These are phyloP conservation scores for Muscicapa striata DNA, from an alignment of 2,797 vertebrate species.

Conservation along the genomic window DNA sequence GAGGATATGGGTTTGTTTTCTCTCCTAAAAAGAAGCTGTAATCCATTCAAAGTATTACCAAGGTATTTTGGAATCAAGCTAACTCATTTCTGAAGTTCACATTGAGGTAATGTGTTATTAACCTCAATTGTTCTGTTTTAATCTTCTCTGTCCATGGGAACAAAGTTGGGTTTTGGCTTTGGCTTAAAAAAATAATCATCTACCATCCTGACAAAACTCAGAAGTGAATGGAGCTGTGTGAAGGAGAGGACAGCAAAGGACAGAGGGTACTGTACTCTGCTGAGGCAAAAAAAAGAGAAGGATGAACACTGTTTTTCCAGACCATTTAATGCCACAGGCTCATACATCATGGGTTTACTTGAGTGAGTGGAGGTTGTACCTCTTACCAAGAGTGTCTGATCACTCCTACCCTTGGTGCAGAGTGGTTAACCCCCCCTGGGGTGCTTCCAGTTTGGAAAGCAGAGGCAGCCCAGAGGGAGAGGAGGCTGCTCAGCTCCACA, in stretches of 20 bases:
- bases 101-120: slow-evolving; percentile 24
- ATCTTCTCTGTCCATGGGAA: slow-evolving; percentile 14
- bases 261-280: not conserved
- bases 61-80: slow-evolving; percentile 26
- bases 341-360: not conserved
- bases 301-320: not conserved
- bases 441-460: not conserved
- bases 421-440: fast-evolving
- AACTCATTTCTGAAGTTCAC: slow-evolving; percentile 36
- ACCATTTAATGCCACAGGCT: not conserved
- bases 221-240: not conserved
- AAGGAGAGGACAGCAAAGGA: slow-evolving; percentile 6
- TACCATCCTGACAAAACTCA: not conserved
- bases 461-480: not conserved
- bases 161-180: not conserved
- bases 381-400: not conserved
- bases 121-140: slow-evolving; percentile 27
- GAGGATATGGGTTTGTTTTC: slow-evolving; percentile 34
- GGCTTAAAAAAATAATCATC: slow-evolving; percentile 14
- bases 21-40: slow-evolving; percentile 8
- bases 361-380: not conserved
- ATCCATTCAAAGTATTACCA: slow-evolving; percentile 29
- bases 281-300: not conserved
- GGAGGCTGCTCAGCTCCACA: fast-evolving
- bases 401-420: not conserved